Percentiles rank a stretch among this genome's conserved stretches.
Evolutionary conservation across 2,888 invertebrate species (phyloP).

Genomic region (Tupiocoris notatus): DNA sequence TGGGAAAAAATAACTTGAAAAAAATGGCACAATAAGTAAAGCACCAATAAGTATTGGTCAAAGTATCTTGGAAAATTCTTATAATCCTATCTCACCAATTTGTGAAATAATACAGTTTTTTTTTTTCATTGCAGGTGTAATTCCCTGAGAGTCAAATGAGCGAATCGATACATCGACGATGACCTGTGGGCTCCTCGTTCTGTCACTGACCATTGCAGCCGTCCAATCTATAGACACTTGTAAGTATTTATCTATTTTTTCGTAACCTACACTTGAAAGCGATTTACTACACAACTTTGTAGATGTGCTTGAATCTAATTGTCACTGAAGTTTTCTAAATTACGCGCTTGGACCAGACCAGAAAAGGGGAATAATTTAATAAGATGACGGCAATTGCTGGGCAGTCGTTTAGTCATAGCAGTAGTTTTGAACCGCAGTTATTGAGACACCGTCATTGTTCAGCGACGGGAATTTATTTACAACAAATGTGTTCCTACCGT

Average conservation of each 20-base stretch:
- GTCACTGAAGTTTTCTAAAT: too few relatives aligned
- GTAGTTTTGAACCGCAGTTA: too few relatives aligned
- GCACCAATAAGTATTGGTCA: background rate
- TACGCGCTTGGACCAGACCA: too few relatives aligned
- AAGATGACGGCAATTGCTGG: too few relatives aligned
- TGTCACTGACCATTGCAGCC: conserved; percentile 37
- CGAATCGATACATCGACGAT: conserved; percentile 25
- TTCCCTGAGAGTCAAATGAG: conserved; percentile 44
- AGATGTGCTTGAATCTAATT: too few relatives aligned
- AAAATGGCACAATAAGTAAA: background rate
- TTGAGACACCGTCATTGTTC: too few relatives aligned
- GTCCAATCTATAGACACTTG: conserved; percentile 40
- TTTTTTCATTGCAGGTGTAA: conserved; percentile 41
- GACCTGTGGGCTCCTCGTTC: conserved; percentile 40
- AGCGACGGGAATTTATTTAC: too few relatives aligned
- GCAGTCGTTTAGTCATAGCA: too few relatives aligned
- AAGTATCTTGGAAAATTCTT: conserved; percentile 12
- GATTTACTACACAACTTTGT: too few relatives aligned
- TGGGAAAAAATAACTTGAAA: background rate
- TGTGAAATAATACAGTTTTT: background rate
- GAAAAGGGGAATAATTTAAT: too few relatives aligned
- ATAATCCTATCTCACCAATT: background rate
- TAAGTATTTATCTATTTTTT: conserved; percentile 17
- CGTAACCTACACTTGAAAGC: too few relatives aligned
- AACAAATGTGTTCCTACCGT: too few relatives aligned